Base-by-base conservation (phyloP, 2,888 invertebrate genomes). In the Calameuta idolon region DNA sequence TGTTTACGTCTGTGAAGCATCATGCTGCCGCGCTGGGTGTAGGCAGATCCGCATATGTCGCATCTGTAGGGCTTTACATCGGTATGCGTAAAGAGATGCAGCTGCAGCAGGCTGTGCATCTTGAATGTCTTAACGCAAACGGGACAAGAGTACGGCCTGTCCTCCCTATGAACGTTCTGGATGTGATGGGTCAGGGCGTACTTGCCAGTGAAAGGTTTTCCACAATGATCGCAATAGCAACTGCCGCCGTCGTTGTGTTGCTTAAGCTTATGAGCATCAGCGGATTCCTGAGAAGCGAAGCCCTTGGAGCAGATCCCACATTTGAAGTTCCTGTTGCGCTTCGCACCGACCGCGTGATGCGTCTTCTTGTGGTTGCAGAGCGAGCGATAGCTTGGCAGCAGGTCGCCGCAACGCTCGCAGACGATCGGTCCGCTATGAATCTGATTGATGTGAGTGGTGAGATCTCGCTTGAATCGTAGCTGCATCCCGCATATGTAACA, bases 161-260 rank as follows among this genome's bases (percentile, higher is more conserved):
- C 75, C 37, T 78, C 69, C 34, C 77, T 80, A 55, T 87, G 87
- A 1, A 76, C 78, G 12, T 83, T 81, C 9, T 79, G 80, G 55
- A 87, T 84, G 76, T 87, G 87, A 1, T 77, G n/a, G 1, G 80
- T 34, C 34, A 88, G 77, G 73, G 87, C 86, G 4, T 80, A 34
- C 69, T 86, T 88, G 9, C 77, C 77, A 0, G 40, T 77, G 79
- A 82, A 86, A 12, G 81, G 78, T 37, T 82, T 85, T 0, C 81
- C 83, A 35, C 87, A 86, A 5, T 81, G 77, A 11, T 85, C 82
- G 75, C 85, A 85, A 37, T 75, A 77, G 69, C 77, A 77, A 34
- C 75, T 77, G 12, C 75, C 35, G 31, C 77, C 77, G 31, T 77
- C 74, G 40, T 77, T 77, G n/a, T 77, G 77, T 34, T 77, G 75